phyloP scores from a whole-genome alignment of 1,140 invertebrate species.

The Heliconius eleuchia region DNA sequence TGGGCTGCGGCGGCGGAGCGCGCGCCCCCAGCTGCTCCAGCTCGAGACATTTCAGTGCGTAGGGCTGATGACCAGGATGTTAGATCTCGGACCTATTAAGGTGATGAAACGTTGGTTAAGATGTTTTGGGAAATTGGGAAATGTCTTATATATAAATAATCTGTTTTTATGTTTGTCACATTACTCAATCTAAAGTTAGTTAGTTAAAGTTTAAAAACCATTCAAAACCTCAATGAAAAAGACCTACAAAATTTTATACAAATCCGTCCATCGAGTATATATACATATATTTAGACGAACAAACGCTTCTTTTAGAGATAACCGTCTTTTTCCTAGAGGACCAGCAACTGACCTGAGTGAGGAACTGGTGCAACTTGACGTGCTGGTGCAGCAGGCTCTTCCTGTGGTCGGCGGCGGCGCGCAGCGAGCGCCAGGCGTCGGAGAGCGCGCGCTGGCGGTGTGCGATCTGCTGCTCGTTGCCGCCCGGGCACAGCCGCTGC shows the following conservation, averaged over 20 bases:
- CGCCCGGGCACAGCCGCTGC: slow-evolving; percentile 94
- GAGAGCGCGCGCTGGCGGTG: slow-evolving; percentile 92
- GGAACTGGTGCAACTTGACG: slow-evolving; percentile 94
- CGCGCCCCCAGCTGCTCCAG: slow-evolving; percentile 82
- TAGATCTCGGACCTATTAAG: slow-evolving; percentile 90
- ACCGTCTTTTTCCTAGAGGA: too few species aligned
- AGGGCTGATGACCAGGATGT: slow-evolving; percentile 93
- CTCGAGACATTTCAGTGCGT: slow-evolving; percentile 88
- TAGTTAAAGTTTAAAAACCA: too few species aligned
- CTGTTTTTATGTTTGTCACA: too few species aligned
- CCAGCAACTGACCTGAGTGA: slow-evolving; percentile 82
- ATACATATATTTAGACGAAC: too few species aligned
- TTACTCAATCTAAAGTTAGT: too few species aligned
- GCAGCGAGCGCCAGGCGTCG: slow-evolving; percentile 93
- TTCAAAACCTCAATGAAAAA: too few species aligned
- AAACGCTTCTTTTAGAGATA: too few species aligned
- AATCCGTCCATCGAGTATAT: too few species aligned
- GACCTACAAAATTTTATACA: too few species aligned
- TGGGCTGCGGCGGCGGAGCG: slow-evolving; percentile 94
- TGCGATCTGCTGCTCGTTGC: slow-evolving; percentile 94
- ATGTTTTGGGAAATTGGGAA: too few species aligned
- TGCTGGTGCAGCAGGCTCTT: slow-evolving; percentile 92
- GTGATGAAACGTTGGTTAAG: too few species aligned
- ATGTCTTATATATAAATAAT: too few species aligned
- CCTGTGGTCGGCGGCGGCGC: slow-evolving; percentile 89